phyloP scores from a whole-genome alignment of 1,140 invertebrate genomes.

The Brachionus angularis region DNA sequence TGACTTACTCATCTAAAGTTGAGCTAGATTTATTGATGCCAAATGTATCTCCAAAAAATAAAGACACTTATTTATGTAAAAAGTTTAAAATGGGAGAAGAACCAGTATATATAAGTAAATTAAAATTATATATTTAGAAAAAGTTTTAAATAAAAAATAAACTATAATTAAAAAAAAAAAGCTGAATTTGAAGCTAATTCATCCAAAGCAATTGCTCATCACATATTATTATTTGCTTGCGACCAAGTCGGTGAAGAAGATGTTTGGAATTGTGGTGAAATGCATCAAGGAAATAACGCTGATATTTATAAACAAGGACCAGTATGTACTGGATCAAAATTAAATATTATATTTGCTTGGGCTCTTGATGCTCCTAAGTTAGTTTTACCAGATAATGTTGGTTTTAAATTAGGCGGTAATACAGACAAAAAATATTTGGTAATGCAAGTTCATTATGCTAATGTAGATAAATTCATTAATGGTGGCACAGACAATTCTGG shows the following conservation, averaged over 20 bases:
- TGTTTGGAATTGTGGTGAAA: slow-evolving; percentile 67
- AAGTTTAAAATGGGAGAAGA: slow-evolving; percentile 47
- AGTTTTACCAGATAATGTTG: slow-evolving; percentile 70
- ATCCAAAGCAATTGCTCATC: slow-evolving; percentile 83
- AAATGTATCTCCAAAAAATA: slow-evolving; percentile 22
- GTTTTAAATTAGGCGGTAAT: slow-evolving; percentile 62
- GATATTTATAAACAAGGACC: slow-evolving; percentile 46
- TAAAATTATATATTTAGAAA: no score
- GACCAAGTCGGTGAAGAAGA: slow-evolving; percentile 67
- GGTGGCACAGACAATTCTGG: slow-evolving; percentile 38
- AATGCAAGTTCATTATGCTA: slow-evolving; percentile 87
- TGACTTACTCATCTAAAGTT: not conserved
- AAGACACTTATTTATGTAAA: slow-evolving; percentile 50
- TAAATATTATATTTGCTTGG: slow-evolving; percentile 86
- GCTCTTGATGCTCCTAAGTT: slow-evolving; percentile 84
- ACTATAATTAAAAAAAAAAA: slow-evolving; percentile 54
- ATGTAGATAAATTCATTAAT: slow-evolving; percentile 59
- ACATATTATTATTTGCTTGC: slow-evolving; percentile 91
- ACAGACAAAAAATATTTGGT: slow-evolving; percentile 62
- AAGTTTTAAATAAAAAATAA: no score
- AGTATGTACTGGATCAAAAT: slow-evolving; percentile 48
- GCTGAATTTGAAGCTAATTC: slow-evolving; percentile 89
- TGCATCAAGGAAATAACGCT: slow-evolving; percentile 46
- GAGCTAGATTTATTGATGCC: slow-evolving; percentile 28
- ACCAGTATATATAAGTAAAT: slow-evolving; percentile 49